Base-by-base conservation (phyloP, 2,888 invertebrate genomes). In the Agriopis leucophaearia region DNA sequence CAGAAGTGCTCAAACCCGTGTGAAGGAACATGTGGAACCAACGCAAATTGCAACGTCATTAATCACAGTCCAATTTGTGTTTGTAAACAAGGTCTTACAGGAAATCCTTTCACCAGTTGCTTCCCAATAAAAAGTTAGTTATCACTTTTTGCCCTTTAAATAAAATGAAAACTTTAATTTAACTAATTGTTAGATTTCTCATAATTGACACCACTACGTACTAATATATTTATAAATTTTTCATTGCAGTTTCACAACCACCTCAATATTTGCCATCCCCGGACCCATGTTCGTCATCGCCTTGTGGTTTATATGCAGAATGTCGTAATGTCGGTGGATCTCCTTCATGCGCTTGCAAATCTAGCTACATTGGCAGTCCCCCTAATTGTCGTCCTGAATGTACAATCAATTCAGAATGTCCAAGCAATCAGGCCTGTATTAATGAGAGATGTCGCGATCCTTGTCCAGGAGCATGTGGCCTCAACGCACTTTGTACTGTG, bases 41-140 rank as follows among this genome's bases (percentile, higher is more conserved):
- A 94, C 78, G 94, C 96, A 4, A 92, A 94, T 64, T 96, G 96
- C 77, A 95, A 94, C 69, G 95, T 95, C 5, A 94, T 95, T 35
- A 95, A 95, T 76, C 96, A 96, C 76, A 95, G 96, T 81, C 97
- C 97, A 1, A 96, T 96, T 78, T 97, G 97, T 81, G 95, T 95
- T 66, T 97, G 97, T 80, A 95, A 96, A 71, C 90, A 94, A 67
- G 95, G 95, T 47, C 95, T 95, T 76, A 96, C 96, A 4, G 97
- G 97, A 69, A 96, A 97, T 95, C 97, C 97, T 35, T 97, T 97
- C 80, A 94, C 96, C n/a, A 95, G 95, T 81, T 97, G 97, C 76
- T 95, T 95, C 74, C 95, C 95, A 27, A 94, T 95, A 44, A 93
- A 87, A 84, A 83, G 94, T 93, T 81, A 85, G 86, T 76, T 42